A percentile compares a stretch with the other conserved stretches of the same genome.
These are phyloP conservation scores for Bergia puertoricense DNA, from an alignment of 92 coral and sea anemone genomes.

Conservation along the genomic window DNA sequence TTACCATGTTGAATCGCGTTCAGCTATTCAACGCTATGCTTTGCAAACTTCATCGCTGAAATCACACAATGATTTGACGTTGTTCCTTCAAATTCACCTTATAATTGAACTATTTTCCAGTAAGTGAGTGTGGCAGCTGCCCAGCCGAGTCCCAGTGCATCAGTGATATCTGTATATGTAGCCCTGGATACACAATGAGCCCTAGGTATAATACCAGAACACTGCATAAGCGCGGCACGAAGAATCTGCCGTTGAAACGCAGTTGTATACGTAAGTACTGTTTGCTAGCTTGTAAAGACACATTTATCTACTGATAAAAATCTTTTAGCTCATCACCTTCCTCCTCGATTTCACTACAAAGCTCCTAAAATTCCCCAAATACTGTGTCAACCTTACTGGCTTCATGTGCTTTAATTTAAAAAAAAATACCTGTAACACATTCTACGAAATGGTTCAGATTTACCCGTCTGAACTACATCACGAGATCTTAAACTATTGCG, in stretches of 20 bases:
- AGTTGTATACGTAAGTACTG: constrained; percentile 67
- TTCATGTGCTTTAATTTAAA: too few species aligned
- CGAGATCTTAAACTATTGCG: too few species aligned
- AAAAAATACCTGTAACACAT: too few species aligned
- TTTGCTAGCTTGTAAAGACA: not conserved
- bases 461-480: too few species aligned
- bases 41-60: not conserved
- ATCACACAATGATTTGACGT: not conserved
- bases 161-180: constrained; percentile 67
- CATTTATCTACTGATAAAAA: too few species aligned
- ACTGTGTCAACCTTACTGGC: too few species aligned
- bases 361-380: too few species aligned
- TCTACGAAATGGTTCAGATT: too few species aligned
- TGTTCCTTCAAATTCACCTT: not conserved
- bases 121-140: constrained; percentile 49
- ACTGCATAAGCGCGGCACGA: constrained; percentile 6
- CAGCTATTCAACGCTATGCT: too few species aligned
- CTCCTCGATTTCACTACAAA: too few species aligned
- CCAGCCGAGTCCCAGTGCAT: constrained; percentile 60
- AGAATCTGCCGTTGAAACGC: constrained; percentile 43
- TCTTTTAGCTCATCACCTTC: too few species aligned
- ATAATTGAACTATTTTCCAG: not conserved
- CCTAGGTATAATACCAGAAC: constrained; percentile 17
- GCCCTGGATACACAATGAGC: constrained; percentile 71
- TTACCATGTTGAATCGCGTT: too few species aligned